Percentiles rank a stretch among this genome's conserved stretches.
phyloP scores from a whole-genome alignment of 2,888 invertebrate genomes.

The Lycaena phlaeas region DNA sequence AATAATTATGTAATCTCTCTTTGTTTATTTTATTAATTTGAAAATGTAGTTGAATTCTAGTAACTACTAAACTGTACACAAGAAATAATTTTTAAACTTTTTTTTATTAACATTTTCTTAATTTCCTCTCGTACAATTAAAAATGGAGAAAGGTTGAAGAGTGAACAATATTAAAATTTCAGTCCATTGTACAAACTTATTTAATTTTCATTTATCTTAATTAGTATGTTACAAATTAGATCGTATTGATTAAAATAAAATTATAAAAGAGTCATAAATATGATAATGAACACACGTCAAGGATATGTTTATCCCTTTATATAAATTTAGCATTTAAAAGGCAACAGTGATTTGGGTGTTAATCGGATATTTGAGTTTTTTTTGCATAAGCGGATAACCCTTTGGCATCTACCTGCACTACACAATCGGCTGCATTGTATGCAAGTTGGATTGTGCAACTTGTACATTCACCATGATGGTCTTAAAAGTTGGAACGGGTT shows the following conservation, averaged over 20 bases:
- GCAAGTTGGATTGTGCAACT: conserved; percentile 40
- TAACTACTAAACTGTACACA: no score
- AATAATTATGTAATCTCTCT: no score
- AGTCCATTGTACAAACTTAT: neutral
- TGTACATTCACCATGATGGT: conserved; percentile 37
- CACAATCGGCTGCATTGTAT: conserved; percentile 42
- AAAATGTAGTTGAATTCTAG: no score
- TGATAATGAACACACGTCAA: conserved; percentile 32
- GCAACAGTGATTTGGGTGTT: conserved; percentile 53
- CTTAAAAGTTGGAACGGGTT: no score
- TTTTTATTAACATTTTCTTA: no score
- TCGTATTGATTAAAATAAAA: neutral
- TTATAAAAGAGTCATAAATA: neutral
- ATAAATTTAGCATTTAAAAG: conserved; percentile 41
- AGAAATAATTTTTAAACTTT: no score
- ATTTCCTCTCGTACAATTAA: no score
- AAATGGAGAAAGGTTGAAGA: neutral
- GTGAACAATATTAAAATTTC: neutral
- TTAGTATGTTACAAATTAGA: neutral
- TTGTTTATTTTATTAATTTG: no score
- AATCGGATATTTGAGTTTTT: conserved; percentile 64
- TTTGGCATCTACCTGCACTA: conserved; percentile 54
- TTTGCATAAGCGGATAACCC: conserved; percentile 73
- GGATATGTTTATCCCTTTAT: conserved; percentile 39
- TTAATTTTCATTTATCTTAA: neutral